Evolutionary conservation across 2,113 vertebrate species (phyloP).

Genomic region (Dolichallabes microphthalmus): DNA sequence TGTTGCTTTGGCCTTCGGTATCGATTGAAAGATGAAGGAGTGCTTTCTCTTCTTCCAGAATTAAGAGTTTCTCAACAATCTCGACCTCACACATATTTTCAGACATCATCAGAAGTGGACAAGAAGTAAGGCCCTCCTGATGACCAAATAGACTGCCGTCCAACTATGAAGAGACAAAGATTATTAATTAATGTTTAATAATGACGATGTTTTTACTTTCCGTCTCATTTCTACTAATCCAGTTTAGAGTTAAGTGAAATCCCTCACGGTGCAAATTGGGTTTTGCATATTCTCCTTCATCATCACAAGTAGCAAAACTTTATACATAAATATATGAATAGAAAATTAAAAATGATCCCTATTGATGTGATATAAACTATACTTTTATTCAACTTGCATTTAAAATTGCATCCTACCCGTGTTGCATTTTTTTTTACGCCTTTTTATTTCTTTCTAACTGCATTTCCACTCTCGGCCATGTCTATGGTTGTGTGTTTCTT

Average conservation of each 20-base stretch:
- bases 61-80: constrained; percentile 68
- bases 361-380: not conserved
- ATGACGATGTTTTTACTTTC: not conserved
- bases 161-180: constrained; percentile 70
- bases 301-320: not conserved
- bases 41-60: constrained; percentile 44
- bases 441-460: not conserved
- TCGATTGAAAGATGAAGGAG: constrained; percentile 20
- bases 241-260: not conserved
- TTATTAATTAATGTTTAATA: not conserved
- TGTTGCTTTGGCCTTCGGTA: not conserved
- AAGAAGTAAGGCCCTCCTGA: constrained; percentile 69
- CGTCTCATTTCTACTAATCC: not conserved
- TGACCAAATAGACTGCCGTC: constrained; percentile 81
- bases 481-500: not conserved
- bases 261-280: not conserved
- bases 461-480: not conserved
- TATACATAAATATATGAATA: not conserved
- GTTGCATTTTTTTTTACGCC: not conserved
- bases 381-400: not conserved
- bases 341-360: not conserved
- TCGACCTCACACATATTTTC: constrained; percentile 82
- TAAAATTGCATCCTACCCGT: not conserved
- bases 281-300: not conserved
- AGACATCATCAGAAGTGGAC: constrained; percentile 80